Conservation (phyloP, 2,797 vertebrate genomes). For the Triplophysa bombifrons region DNA sequence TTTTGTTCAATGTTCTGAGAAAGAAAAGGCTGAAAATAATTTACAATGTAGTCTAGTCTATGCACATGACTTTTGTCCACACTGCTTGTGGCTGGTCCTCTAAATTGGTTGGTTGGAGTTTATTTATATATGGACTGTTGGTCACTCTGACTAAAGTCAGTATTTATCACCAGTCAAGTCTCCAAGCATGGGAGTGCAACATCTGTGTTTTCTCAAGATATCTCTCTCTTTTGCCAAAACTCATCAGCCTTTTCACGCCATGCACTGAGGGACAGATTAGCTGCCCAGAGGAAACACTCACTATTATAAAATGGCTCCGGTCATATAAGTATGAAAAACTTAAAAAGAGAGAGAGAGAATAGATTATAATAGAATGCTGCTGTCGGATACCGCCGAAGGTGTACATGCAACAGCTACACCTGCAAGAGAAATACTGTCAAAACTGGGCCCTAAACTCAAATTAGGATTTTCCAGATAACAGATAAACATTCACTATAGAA, state of each 20-base stretch:
- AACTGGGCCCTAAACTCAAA: too few relatives aligned
- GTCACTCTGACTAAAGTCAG: slow-evolving; percentile 58
- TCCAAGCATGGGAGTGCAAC: slow-evolving; percentile 70
- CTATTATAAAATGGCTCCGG: not conserved
- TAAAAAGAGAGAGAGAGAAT: not conserved
- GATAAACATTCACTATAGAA: too few relatives aligned
- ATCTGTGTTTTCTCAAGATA: slow-evolving; percentile 74
- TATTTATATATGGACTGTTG: slow-evolving; percentile 24
- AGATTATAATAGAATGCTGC: too few relatives aligned
- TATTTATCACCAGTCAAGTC: slow-evolving; percentile 61
- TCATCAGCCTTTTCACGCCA: slow-evolving; percentile 31
- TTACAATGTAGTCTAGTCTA: not conserved
- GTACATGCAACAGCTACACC: too few relatives aligned
- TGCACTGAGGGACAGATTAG: slow-evolving; percentile 21
- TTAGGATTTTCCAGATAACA: too few relatives aligned
- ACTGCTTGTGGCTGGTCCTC: not conserved
- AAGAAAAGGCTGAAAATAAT: not conserved
- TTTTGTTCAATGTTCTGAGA: not conserved
- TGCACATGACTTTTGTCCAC: not conserved
- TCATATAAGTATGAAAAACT: not conserved
- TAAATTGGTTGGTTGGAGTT: not conserved
- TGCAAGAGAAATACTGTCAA: too few relatives aligned
- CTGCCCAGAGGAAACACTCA: slow-evolving; percentile 17
- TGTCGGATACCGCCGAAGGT: too few relatives aligned
- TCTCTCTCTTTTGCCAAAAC: slow-evolving; percentile 61